phyloP scores from a whole-genome alignment of 2,888 invertebrate species.

The Aleiodes leptofemur region DNA sequence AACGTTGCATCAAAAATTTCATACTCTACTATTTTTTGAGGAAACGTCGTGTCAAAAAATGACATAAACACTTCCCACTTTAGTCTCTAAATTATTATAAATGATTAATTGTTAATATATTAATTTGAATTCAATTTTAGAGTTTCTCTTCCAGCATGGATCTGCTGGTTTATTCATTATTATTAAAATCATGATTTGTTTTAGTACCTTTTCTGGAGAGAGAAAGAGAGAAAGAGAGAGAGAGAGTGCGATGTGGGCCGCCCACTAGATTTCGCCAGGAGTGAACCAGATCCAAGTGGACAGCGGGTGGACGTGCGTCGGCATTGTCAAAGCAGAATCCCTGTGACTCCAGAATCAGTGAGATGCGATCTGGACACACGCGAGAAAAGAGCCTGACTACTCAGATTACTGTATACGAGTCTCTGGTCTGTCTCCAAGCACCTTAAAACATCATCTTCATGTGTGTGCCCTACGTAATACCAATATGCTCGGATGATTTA shows the following conservation, averaged over 20 bases:
- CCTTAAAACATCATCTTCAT: slow-evolving; percentile 72
- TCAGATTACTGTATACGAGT: slow-evolving; percentile 68
- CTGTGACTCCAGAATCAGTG: slow-evolving; percentile 61
- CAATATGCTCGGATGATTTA: slow-evolving; percentile 36
- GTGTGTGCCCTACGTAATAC: slow-evolving; percentile 62
- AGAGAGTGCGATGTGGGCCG: slow-evolving; percentile 27
- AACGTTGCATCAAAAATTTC: slow-evolving; percentile 61
- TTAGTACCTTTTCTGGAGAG: slow-evolving; percentile 12
- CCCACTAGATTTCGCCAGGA: slow-evolving; percentile 31
- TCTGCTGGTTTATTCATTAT: no score
- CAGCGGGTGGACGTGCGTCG: slow-evolving; percentile 59
- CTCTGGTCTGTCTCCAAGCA: slow-evolving; percentile 64
- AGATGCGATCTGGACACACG: slow-evolving; percentile 67
- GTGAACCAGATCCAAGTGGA: slow-evolving; percentile 29
- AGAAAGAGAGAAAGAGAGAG: neutral
- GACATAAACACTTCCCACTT: slow-evolving; percentile 56
- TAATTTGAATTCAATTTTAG: no score
- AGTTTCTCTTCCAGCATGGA: no score
- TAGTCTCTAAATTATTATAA: no score
- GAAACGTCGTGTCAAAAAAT: slow-evolving; percentile 56
- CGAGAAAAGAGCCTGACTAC: slow-evolving; percentile 58
- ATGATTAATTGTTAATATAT: no score
- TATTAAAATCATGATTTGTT: slow-evolving; percentile 41
- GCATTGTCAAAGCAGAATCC: slow-evolving; percentile 67
- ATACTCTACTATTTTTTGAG: slow-evolving; percentile 33